phyloP scores from a whole-genome alignment of 2,888 invertebrate genomes.

The Thecophora atra region DNA sequence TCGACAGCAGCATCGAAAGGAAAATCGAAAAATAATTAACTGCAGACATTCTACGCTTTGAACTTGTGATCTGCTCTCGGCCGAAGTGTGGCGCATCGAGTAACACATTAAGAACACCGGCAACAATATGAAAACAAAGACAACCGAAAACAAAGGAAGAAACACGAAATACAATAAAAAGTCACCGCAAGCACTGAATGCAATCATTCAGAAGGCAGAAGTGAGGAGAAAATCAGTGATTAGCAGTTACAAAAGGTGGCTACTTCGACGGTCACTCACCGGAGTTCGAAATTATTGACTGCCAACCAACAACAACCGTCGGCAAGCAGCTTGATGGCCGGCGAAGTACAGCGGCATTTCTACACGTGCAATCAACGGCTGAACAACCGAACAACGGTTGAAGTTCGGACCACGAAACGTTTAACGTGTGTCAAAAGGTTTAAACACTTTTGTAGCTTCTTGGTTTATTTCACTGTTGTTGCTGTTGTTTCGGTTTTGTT shows the following conservation, averaged over 20 bases:
- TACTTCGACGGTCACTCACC: not conserved
- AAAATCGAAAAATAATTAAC: slow-evolving; percentile 29
- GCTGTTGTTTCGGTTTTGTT: not conserved
- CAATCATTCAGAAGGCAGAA: slow-evolving; percentile 22
- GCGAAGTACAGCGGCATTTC: not conserved
- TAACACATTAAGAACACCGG: not conserved
- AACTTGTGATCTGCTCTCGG: too few relatives aligned
- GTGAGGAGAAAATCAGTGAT: slow-evolving; percentile 23
- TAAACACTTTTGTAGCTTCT: slow-evolving; percentile 9
- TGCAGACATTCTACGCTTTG: not conserved
- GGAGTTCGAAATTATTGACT: slow-evolving; percentile 23
- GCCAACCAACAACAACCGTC: slow-evolving; percentile 5
- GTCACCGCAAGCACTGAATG: not conserved
- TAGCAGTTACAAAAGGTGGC: slow-evolving; percentile 16
- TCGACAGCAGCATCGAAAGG: not conserved
- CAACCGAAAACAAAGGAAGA: not conserved
- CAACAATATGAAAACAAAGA: not conserved
- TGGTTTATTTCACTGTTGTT: not conserved
- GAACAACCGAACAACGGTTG: not conserved
- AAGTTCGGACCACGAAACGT: slow-evolving; percentile 1
- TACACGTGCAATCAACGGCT: slow-evolving; percentile 1
- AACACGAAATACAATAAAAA: not conserved
- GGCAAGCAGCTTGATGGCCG: not conserved
- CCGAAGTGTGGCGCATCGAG: not conserved
- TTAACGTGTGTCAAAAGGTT: slow-evolving; percentile 35